Conservation (phyloP, 1,140 invertebrate genomes). For the Sesamia nonagrioides region DNA sequence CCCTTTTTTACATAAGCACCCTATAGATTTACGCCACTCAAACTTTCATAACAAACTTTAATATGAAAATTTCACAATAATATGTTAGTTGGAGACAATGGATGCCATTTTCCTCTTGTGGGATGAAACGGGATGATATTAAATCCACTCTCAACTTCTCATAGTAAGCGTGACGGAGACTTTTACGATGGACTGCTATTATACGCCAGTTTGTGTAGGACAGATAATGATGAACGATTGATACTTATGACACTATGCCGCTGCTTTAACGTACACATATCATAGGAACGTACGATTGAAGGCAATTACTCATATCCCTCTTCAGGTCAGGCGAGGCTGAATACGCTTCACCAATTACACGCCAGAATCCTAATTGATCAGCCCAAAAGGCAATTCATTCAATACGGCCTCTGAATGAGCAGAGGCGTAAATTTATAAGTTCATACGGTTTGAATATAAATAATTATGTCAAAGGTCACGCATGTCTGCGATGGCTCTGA, state of each 20-base stretch:
- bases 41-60: not conserved
- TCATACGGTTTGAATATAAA: not conserved
- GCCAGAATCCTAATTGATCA: not conserved
- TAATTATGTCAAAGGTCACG: slow-evolving; percentile 2
- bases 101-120: slow-evolving; percentile 12
- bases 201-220: slow-evolving; percentile 10
- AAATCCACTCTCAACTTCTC: not conserved
- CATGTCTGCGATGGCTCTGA: not conserved
- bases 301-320: not conserved
- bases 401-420: not conserved
- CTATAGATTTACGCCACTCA: not conserved
- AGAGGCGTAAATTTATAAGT: not conserved
- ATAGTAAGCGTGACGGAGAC: slow-evolving; percentile 22
- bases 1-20: slow-evolving; percentile 21
- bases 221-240: slow-evolving; percentile 9
- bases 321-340: not conserved
- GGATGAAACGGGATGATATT: slow-evolving; percentile 27
- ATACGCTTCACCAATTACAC: not conserved
- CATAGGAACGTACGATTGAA: not conserved
- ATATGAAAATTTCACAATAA: slow-evolving; percentile 38
- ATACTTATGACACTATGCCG: not conserved
- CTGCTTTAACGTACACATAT: not conserved
- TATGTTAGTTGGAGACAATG: slow-evolving; percentile 6
- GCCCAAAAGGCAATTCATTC: not conserved
- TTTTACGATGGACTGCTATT: not conserved